Conservation (phyloP, 2,888 invertebrate species). For the Bedellia somnulentella region DNA sequence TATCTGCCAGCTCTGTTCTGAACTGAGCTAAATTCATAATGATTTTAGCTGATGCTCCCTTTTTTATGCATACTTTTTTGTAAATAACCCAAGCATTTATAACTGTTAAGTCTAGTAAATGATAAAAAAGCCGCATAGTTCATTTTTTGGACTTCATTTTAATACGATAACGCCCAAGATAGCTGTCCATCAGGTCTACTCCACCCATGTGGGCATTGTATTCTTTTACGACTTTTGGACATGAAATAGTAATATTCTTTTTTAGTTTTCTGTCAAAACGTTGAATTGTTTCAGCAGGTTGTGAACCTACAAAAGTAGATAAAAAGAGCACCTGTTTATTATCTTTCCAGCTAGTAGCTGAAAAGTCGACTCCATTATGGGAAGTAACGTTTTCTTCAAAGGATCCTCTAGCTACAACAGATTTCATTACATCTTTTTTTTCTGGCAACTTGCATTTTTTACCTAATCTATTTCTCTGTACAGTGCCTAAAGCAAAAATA, state of each 20-base stretch:
- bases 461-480: constrained; percentile 10
- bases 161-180: constrained; percentile 19
- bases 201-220: constrained; percentile 27
- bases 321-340: constrained; percentile 12
- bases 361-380: constrained; percentile 5
- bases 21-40: constrained; percentile 3
- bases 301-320: constrained; percentile 14
- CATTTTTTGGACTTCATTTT: constrained; percentile 19
- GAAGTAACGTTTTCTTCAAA: constrained; percentile 8
- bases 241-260: constrained; percentile 18
- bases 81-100: constrained; percentile 20
- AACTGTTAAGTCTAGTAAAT: constrained; percentile 17
- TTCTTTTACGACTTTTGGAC: constrained; percentile 19
- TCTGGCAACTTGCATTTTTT: constrained; percentile 7
- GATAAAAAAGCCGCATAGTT: constrained; percentile 22
- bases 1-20: constrained; percentile 6
- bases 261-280: constrained; percentile 19
- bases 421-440: constrained; percentile 6
- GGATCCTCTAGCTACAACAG: constrained; percentile 6
- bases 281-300: constrained; percentile 17
- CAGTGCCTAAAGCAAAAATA: constrained; percentile 5
- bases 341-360: constrained; percentile 13
- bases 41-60: constrained; percentile 1
- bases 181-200: constrained; percentile 22
- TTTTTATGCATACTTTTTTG: constrained; percentile 8